Evolutionary conservation across 2,113 vertebrate species (phyloP), one percentile per base, ranked within the genome.

Genomic region (Tylochromis polylepis): DNA sequence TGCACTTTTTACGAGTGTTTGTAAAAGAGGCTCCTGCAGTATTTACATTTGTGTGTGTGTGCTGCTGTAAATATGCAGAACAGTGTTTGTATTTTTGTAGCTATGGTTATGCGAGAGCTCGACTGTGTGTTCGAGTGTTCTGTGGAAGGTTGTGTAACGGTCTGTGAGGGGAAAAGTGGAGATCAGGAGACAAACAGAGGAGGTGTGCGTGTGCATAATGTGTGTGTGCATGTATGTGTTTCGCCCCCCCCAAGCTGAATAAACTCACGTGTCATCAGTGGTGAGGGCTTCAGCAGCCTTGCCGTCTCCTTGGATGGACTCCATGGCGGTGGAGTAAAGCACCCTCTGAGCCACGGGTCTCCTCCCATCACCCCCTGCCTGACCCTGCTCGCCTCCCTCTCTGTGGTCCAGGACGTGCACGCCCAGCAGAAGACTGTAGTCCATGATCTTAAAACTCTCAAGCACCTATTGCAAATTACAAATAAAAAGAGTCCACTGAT

Each of bases 371-470:
- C 95, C 95, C 34, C 92, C 67, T 0, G 94, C 97, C 89, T 97
- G 97, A 11, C 94, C 96, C 53, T 87, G 89, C 41, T 99, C 98
- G 4, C 95, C 97, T 27, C 95, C 97, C 11, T 99, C 98, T 92
- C 97, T 97, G 51, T 95, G 93, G 89, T 97, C 97, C 93, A 98
- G 88, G 67, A 98, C 93, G 12, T 99, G 98, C 83, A 99, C 97
- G 34, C 98, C 99, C 85, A 99, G 95, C 83, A 99, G 95, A 85
- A 99, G 95, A 92, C 98, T 99, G 93, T 99, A 99, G 94, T 99
- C 99, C 98, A 99, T 99, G 92, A 99, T 99, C 94, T 99, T 99
- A 95, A 99, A 99, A 87, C 99, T 99, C 96, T 99, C 98, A 88
- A 99, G 95, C 36, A 99, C 99, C 99, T 99, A 8, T 75, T 79